Evolutionary conservation across 2,888 invertebrate genomes (phyloP), one percentile per base, ranked within the genome.

Genomic region (Deilephila porcellus): DNA sequence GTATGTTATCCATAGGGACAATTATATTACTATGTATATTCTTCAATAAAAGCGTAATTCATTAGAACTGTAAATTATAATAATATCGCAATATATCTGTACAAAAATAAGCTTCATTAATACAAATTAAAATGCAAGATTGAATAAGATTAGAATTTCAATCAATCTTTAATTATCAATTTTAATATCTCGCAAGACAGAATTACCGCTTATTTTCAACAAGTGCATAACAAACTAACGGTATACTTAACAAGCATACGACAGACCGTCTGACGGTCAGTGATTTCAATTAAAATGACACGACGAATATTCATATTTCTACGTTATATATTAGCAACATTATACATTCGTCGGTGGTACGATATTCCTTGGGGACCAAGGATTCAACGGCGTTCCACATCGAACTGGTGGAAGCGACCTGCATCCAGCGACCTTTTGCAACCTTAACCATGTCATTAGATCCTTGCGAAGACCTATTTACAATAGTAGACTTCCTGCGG

Each of bases 271-370:
- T 67, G 62, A 71, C 71, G 70, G 62, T 73, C 73, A 37, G 56
- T 71, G 60, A 70, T 62, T 73, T 71, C 37, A 71, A 71, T 71
- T 71, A 63, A 63, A 71, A 73, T 63, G 56, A 60, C 62, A 73
- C 67, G 45, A 73, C 62, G 53, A 53, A 70, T 73, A 34, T 60
- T 60, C 60, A 62, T 62, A 60, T 29, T 59, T 67, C 72, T 37
- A 14, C 25, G 64, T 25, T 34, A 34, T n/a, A 56, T 14, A 56
- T 56, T 71, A 59, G 19, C 32, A 70, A 53, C 34, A 71, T 60
- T 71, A 32, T 20, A 0, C 11, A 8, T 45, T 14, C 14, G 14
- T 11, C 3, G 2, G 14, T 45, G 45, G 45, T 11, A 45, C 1
- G 45, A 11, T 45, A 3, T 45, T 45, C 11, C n/a, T n/a, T n/a